A percentile compares a stretch with the other conserved stretches of the same genome.
These are phyloP conservation scores for Gymnopithys bicolor DNA, from an alignment of 2,797 vertebrate genomes.

Conservation along the genomic window DNA sequence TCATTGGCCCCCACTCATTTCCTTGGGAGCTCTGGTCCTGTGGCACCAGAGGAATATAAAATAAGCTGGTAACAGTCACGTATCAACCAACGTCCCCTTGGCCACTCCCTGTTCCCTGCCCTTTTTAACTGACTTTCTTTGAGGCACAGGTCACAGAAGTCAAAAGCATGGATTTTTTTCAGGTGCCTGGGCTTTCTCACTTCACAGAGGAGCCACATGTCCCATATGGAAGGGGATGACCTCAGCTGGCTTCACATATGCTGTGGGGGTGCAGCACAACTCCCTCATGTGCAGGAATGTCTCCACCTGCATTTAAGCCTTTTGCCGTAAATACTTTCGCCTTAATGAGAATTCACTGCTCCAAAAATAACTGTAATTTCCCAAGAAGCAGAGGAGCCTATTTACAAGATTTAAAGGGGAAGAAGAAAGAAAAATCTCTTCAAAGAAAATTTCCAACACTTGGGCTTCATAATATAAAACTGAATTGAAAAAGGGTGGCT, in stretches of 20 bases:
- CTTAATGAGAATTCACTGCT: conserved; percentile 47
- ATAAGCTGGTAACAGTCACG: background rate
- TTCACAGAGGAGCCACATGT: background rate
- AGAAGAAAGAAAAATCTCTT: conserved; percentile 4
- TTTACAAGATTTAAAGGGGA: conserved; percentile 62
- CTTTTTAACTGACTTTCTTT: background rate
- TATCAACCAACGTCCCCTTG: background rate
- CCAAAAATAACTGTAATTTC: conserved; percentile 62
- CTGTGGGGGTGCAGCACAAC: background rate
- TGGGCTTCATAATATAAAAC: background rate
- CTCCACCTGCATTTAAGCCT: conserved; percentile 13
- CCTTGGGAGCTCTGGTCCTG: background rate
- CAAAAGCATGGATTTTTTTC: background rate
- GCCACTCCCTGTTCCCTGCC: background rate
- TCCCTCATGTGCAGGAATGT: background rate
- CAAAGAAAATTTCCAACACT: background rate
- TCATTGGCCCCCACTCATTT: background rate
- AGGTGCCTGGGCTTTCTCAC: background rate
- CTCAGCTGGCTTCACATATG: background rate
- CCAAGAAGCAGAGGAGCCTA: conserved; percentile 40
- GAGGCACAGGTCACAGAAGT: background rate
- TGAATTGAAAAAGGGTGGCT: background rate
- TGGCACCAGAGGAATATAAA: background rate
- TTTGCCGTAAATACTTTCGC: conserved; percentile 36
- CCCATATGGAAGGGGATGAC: background rate